Percentiles rank a stretch among this genome's conserved stretches.
phyloP scores from a whole-genome alignment of 92 coral and sea anemone genomes.

The Bergia sp. region DNA sequence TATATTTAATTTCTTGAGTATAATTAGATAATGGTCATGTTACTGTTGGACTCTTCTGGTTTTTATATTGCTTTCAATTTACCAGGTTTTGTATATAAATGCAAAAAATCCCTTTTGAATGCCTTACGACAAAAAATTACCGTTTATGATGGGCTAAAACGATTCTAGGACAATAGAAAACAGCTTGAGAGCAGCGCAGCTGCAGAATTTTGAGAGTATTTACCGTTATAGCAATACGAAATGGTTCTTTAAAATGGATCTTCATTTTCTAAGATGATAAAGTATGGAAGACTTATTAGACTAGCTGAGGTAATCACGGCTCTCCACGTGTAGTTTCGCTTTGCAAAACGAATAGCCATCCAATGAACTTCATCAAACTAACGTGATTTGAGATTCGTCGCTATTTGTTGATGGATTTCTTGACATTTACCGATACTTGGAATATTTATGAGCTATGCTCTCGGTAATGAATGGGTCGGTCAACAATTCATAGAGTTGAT shows the following conservation, averaged over 20 bases:
- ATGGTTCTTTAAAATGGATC: background rate
- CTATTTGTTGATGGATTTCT: background rate
- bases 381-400: background rate
- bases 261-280: background rate
- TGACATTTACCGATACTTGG: background rate
- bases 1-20: background rate
- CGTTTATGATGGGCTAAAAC: slow-evolving; percentile 21
- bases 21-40: background rate
- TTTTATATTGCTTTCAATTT: background rate
- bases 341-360: background rate
- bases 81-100: background rate
- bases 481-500: background rate
- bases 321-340: background rate
- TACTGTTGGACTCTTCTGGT: background rate
- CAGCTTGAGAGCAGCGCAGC: slow-evolving; percentile 23
- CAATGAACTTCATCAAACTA: background rate
- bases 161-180: slow-evolving; percentile 20
- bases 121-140: background rate
- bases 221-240: background rate
- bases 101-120: slow-evolving; percentile 1
- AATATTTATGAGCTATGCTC: background rate
- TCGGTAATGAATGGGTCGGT: background rate
- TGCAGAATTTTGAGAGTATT: background rate
- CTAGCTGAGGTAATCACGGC: background rate
- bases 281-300: too few species aligned